phyloP scores from a whole-genome alignment of 2,797 vertebrate genomes.

The Microctenopoma lineatum region DNA sequence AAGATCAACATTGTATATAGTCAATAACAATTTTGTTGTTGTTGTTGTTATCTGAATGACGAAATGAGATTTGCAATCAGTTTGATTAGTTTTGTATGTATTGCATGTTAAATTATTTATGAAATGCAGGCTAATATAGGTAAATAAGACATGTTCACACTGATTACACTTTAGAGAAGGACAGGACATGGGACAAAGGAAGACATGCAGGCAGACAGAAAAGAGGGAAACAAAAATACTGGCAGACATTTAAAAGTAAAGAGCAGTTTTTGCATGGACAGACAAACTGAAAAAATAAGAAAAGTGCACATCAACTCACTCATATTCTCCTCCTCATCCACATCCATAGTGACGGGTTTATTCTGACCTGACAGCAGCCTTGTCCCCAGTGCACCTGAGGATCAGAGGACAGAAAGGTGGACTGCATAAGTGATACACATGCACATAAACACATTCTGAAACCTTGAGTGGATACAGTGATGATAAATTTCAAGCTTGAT shows the following conservation, averaged over 20 bases:
- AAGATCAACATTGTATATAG: not conserved
- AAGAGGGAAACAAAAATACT: constrained; percentile 32
- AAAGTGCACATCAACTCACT: constrained; percentile 86
- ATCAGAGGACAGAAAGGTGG: constrained; percentile 47
- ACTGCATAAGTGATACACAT: constrained; percentile 27
- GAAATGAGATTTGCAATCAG: not conserved
- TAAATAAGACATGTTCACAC: constrained; percentile 31
- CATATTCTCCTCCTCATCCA: constrained; percentile 97
- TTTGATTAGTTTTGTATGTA: not conserved
- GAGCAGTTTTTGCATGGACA: constrained; percentile 22
- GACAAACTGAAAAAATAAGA: constrained; percentile 15
- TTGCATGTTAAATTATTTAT: not conserved
- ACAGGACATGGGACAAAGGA: constrained; percentile 24
- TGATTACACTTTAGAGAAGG: constrained; percentile 67
- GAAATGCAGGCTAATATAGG: not conserved
- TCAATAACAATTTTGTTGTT: not conserved
- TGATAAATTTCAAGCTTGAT: constrained; percentile 41
- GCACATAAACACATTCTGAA: constrained; percentile 38
- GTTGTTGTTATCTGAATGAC: not conserved
- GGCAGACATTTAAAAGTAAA: constrained; percentile 29
- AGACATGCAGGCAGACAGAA: constrained; percentile 46
- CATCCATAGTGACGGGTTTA: constrained; percentile 89
- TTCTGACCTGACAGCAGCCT: constrained; percentile 83
- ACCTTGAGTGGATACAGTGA: constrained; percentile 35
- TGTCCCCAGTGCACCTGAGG: constrained; percentile 85